Percentiles rank a stretch among this genome's conserved stretches.
Conservation (phyloP, 2,113 vertebrate genomes). For the Lophotis ruficrista region DNA sequence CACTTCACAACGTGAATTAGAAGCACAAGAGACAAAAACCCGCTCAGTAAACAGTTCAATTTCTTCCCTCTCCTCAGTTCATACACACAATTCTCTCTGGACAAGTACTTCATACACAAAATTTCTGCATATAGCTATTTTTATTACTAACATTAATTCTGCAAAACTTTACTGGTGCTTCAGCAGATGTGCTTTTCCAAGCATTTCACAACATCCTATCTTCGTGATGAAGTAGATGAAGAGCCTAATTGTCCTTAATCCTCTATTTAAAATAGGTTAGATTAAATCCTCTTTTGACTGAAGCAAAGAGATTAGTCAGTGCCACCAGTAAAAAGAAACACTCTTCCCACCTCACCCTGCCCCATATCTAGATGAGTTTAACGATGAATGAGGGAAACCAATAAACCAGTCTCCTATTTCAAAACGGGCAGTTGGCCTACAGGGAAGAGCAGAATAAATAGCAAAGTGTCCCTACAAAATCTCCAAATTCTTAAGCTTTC, state of each 20-base stretch:
- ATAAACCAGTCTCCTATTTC: background rate
- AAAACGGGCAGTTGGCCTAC: background rate
- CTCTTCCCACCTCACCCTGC: background rate
- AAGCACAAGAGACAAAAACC: background rate
- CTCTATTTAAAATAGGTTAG: slow-evolving; percentile 75
- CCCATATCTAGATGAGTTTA: background rate
- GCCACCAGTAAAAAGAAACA: slow-evolving; percentile 43
- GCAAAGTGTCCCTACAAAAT: background rate
- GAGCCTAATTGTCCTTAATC: slow-evolving; percentile 75
- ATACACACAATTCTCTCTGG: background rate
- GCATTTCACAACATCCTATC: slow-evolving; percentile 46
- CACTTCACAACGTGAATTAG: background rate
- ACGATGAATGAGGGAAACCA: slow-evolving; percentile 16
- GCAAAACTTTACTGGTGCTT: background rate
- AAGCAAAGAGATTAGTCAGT: slow-evolving; percentile 63
- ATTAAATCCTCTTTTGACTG: slow-evolving; percentile 80
- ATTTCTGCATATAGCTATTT: background rate
- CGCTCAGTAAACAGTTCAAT: background rate
- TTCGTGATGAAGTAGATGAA: slow-evolving; percentile 27
- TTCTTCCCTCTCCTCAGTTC: background rate
- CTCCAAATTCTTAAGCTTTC: background rate
- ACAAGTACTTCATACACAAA: background rate
- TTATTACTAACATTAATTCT: background rate
- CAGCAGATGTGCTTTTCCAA: slow-evolving; percentile 38
- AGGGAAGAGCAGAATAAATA: background rate